Percentiles rank a stretch among this genome's conserved stretches.
These are phyloP conservation scores for Timema podura DNA, from an alignment of 2,888 invertebrate species.

Conservation along the genomic window DNA sequence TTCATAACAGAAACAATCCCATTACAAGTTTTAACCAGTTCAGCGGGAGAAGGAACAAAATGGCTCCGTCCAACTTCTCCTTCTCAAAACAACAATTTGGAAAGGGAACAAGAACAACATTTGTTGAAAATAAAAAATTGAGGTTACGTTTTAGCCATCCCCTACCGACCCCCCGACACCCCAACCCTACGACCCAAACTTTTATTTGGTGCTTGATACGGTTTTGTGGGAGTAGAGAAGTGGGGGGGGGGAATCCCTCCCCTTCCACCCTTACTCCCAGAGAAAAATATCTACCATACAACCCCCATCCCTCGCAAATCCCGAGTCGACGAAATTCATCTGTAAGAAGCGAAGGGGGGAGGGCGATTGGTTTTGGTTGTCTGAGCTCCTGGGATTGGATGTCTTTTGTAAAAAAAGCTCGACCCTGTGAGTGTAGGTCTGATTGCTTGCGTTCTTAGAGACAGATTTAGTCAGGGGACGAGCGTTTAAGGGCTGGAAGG, in stretches of 20 bases:
- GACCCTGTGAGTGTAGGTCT: background rate
- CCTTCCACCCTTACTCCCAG: background rate
- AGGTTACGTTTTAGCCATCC: too few species aligned
- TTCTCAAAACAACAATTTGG: too few species aligned
- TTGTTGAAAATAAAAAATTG: too few species aligned
- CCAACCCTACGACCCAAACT: constrained; percentile 14
- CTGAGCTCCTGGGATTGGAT: constrained; percentile 22
- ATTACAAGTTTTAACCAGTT: too few species aligned
- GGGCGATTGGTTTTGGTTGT: constrained; percentile 24
- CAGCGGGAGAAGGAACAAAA: too few species aligned
- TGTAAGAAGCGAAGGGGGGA: constrained; percentile 18
- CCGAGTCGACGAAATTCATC: constrained; percentile 28
- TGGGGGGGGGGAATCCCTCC: background rate
- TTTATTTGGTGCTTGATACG: constrained; percentile 30
- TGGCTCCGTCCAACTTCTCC: too few species aligned
- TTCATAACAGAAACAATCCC: too few species aligned
- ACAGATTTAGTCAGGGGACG: constrained; percentile 7
- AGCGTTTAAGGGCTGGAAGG: background rate
- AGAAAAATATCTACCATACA: too few species aligned
- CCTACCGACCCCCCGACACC: too few species aligned
- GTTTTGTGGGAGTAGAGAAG: constrained; percentile 18
- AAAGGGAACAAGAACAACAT: too few species aligned
- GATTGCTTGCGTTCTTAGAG: background rate
- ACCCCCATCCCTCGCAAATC: constrained; percentile 19
- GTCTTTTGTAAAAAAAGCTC: constrained; percentile 19